Conservation (phyloP, 2,113 vertebrate species). For the Aspidoscelis tigris region DNA sequence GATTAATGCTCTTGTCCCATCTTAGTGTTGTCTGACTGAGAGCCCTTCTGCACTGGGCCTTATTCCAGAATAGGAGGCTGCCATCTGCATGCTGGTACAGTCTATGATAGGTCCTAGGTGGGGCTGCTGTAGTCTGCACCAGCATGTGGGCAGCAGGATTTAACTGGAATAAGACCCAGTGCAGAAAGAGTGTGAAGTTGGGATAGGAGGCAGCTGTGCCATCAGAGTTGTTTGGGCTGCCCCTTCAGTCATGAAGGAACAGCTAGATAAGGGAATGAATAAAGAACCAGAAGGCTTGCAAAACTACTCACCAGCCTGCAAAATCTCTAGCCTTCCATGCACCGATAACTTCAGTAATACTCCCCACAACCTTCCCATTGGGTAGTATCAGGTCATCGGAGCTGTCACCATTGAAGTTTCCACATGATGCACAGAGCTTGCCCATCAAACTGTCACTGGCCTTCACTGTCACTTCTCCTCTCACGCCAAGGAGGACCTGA, state of each 20-base stretch:
- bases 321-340: conserved; percentile 32
- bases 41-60: too few species aligned
- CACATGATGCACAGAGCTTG: conserved; percentile 27
- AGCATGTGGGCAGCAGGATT: too few species aligned
- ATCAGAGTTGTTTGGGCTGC: background rate
- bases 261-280: background rate
- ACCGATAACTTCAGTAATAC: conserved; percentile 14
- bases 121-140: too few species aligned
- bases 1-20: background rate
- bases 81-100: too few species aligned
- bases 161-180: too few species aligned
- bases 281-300: background rate
- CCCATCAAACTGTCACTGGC: conserved; percentile 3
- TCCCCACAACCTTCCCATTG: background rate
- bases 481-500: conserved; percentile 63
- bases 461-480: conserved; percentile 36
- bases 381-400: conserved; percentile 25
- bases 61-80: too few species aligned
- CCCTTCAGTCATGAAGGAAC: background rate
- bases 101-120: too few species aligned
- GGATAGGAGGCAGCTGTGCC: background rate
- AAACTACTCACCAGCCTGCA: conserved; percentile 1
- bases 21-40: background rate
- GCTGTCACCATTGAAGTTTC: conserved; percentile 34
- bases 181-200: background rate